Base-by-base conservation (phyloP, 2,888 invertebrate genomes). In the Thereva nobilitata region DNA sequence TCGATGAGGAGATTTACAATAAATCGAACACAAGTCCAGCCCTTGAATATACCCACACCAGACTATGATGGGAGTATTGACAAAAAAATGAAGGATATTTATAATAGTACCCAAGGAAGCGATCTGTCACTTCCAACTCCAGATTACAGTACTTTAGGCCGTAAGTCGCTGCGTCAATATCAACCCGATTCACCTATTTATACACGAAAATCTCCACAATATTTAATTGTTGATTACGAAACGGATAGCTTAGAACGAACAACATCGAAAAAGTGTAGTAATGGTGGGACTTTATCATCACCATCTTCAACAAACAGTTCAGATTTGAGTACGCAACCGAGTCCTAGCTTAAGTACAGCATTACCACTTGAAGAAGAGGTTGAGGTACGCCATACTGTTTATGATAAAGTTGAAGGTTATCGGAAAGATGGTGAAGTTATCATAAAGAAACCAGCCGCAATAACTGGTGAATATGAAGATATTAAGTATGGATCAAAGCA, bases 321-420 rank as follows among this genome's bases (percentile, higher is more conserved):
- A 0, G 89, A 89, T 72, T 78, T 87, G 4, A 84, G 88, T 0
- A 86, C 87, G 5, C 90, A 90, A 73, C 86, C 90, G 0, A 90
- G 90, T 74, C 90, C 91, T 3, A 88, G 88, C 70, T 78, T 90
- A 67, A 90, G 90, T 71, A 85, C 86, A 2, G 90, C 90, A 1
- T 77, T 92, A 64, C 92, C 91, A 0, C 82, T 91, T 76, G 91
- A 91, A 75, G 92, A 92, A 82, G 91, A 92, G 78, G 81, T 92
- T 71, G 91, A 90, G 35, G 90, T 91, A 83, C 84, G 86, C 73
- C 91, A 92, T 75, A 89, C 89, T 3, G 85, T 91, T 2, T 89
- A 90, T 68, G 80, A 82, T 71, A 78, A 78, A 12, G 68, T 79
- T 6, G 77, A 79, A 64, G 81, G 80, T 41, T 76, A 78, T 74